Percentiles rank a stretch among this genome's conserved stretches.
Conservation (phyloP, 2,888 invertebrate genomes). For the Dynastes tityus region DNA sequence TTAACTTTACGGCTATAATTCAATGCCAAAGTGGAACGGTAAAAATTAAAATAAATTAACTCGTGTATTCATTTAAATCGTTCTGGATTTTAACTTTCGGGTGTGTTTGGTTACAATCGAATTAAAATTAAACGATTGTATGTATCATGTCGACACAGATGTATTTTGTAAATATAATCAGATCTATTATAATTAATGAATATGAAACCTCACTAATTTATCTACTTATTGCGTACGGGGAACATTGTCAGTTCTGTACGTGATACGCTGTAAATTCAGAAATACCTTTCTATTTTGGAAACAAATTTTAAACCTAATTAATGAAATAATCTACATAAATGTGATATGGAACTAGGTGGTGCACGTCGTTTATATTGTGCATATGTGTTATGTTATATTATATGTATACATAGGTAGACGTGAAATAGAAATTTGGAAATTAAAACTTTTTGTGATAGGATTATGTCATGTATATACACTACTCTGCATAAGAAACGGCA, state of each 20-base stretch:
- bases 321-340: slow-evolving; percentile 35
- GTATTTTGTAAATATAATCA: slow-evolving; percentile 19
- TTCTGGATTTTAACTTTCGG: too few relatives aligned
- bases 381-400: not conserved
- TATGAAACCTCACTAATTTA: slow-evolving; percentile 33
- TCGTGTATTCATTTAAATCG: too few relatives aligned
- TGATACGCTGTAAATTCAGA: slow-evolving; percentile 9
- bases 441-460: slow-evolving; percentile 1
- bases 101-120: not conserved
- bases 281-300: slow-evolving; percentile 28
- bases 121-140: too few relatives aligned
- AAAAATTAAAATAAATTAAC: too few relatives aligned
- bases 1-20: too few relatives aligned
- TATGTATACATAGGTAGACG: not conserved
- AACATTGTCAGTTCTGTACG: slow-evolving; percentile 30
- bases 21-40: too few relatives aligned
- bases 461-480: too few relatives aligned
- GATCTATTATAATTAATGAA: slow-evolving; percentile 25
- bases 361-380: too few relatives aligned
- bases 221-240: slow-evolving; percentile 22
- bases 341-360: slow-evolving; percentile 17
- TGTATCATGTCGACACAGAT: too few relatives aligned
- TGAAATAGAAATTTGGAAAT: not conserved
- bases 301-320: slow-evolving; percentile 38
- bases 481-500: too few relatives aligned